Percentiles rank a stretch among this genome's conserved stretches.
Evolutionary conservation across 2,888 invertebrate species (phyloP).

Genomic region (Arctia plantaginis): DNA sequence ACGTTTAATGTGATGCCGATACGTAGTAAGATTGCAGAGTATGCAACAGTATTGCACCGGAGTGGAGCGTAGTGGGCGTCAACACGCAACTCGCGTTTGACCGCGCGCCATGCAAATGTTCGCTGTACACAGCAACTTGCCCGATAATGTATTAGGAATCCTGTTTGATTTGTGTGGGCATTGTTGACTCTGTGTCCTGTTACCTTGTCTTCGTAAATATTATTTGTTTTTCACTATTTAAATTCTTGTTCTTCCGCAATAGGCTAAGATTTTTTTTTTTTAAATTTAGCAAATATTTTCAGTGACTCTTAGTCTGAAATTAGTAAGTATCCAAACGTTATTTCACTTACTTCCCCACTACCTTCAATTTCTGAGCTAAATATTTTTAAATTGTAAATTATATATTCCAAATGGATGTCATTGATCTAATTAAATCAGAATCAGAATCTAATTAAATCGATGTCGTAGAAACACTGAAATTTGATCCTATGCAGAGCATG

Average conservation of each 20-base stretch:
- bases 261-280: background rate
- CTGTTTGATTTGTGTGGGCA: conserved; percentile 84
- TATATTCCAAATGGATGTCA: background rate
- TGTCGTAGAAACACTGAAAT: background rate
- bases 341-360: no score
- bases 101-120: conserved; percentile 78
- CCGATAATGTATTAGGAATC: conserved; percentile 78
- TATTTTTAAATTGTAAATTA: background rate
- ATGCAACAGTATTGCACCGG: conserved; percentile 68
- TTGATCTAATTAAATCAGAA: no score
- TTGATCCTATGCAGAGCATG: no score
- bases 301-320: background rate
- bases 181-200: conserved; percentile 67
- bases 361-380: no score
- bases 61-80: conserved; percentile 71
- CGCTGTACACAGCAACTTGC: conserved; percentile 68
- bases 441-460: no score
- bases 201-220: conserved; percentile 39
- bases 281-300: background rate
- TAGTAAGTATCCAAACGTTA: background rate
- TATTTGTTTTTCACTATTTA: conserved; percentile 27
- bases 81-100: conserved; percentile 78
- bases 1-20: conserved; percentile 81
- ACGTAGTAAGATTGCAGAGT: conserved; percentile 73
- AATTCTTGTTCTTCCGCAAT: background rate